Evolutionary conservation across 2,797 vertebrate species (phyloP), one percentile per base, ranked within the genome.

Genomic region (Sternarchorhynchus goeldii): DNA sequence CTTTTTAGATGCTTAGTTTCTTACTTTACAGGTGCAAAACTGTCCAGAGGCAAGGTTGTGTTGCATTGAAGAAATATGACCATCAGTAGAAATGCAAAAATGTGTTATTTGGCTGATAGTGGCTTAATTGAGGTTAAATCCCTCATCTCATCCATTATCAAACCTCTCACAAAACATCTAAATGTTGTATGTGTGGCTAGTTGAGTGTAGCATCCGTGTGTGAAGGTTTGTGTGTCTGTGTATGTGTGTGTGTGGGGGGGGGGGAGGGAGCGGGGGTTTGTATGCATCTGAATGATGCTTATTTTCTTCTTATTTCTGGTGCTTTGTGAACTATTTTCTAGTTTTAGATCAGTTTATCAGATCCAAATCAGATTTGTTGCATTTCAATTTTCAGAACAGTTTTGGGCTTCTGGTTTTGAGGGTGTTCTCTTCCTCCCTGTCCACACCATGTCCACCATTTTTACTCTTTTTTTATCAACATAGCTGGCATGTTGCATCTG

Each of bases 141-240:
- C 50, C 68, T 21, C 7, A 12, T 45, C 2, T 71, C 73, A 77
- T 76, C 66, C 73, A 34, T 73, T 50, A 12, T 12, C 14, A 12
- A 39, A 29, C 32, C 68, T 68, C 63, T 68, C 58, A 85, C 57
- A 77, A 73, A 56, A 65, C 74, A 62, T 65, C 55, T 75, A 4
- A 64, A 57, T 81, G 68, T 72, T 68, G 82, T 75, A 64, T 75
- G 82, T 18, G 41, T 79, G 64, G 45, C 45, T 12, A 12, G 45
- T 50, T 50, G 45, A 12, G 45, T 50, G 45, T 50, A 50, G n/a
- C 79, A 25, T 83, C 45, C 58, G 39, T 73, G 75, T 74, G 57
- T 34, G n/a, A 68, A 36, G 21, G 50, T 78, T 36, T 75, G 73
- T 77, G 36, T 71, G n/a, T 81, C 29, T 83, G 56, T 62, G 45